A percentile compares a stretch with the other conserved stretches of the same genome.
phyloP scores from a whole-genome alignment of 2,113 vertebrate genomes.

The Oreochromis niloticus region DNA sequence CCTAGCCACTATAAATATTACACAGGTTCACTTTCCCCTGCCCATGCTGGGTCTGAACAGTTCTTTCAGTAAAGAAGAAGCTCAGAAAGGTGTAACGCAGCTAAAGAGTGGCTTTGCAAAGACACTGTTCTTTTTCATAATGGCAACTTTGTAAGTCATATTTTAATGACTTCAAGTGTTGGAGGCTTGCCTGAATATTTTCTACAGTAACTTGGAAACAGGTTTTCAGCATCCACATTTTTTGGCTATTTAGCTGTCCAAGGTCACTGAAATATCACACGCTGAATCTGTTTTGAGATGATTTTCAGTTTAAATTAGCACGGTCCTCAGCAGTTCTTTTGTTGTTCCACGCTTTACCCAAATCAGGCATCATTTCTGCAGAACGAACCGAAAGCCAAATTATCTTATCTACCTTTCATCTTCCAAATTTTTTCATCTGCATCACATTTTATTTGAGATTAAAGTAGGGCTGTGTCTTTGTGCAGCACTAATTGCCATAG shows the following conservation, averaged over 20 bases:
- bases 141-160: neutral
- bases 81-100: neutral
- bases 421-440: conserved; percentile 59
- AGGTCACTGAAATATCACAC: conserved; percentile 31
- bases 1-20: neutral
- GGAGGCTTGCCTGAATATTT: neutral
- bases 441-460: conserved; percentile 75
- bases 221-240: neutral
- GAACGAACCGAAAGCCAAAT: conserved; percentile 52
- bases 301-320: conserved; percentile 44
- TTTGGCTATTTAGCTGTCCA: conserved; percentile 6
- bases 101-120: neutral
- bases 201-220: neutral
- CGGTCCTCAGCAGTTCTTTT: conserved; percentile 52
- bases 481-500: conserved; percentile 78
- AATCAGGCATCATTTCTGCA: conserved; percentile 52
- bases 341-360: conserved; percentile 40
- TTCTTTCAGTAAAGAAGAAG: neutral
- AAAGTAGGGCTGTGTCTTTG: conserved; percentile 68
- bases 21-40: neutral
- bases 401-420: conserved; percentile 69
- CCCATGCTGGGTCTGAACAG: neutral
- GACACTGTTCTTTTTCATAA: neutral
- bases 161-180: neutral
- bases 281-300: conserved; percentile 32